phyloP scores from a whole-genome alignment of 2,113 vertebrate genomes.

The Gopherus flavomarginatus region DNA sequence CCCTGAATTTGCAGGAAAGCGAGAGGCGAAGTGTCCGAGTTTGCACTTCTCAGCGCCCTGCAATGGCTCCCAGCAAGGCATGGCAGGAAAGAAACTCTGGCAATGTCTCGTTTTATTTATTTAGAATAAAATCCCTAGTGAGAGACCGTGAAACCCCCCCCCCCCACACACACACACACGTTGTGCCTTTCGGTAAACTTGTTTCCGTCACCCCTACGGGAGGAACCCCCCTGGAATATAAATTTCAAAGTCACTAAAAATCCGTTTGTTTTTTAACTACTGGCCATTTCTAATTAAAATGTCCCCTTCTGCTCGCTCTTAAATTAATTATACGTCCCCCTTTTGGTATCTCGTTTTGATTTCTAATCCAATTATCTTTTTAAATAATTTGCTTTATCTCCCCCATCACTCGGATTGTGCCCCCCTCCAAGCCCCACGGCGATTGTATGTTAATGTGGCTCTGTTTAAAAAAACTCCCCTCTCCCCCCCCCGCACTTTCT shows the following conservation, averaged over 20 bases:
- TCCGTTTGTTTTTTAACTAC: conserved; percentile 9
- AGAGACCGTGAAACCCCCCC: too few relatives aligned
- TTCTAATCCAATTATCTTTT: conserved; percentile 78
- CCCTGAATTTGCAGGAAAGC: background rate
- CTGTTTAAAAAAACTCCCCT: background rate
- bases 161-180: too few relatives aligned
- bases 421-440: conserved; percentile 21
- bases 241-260: background rate
- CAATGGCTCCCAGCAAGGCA: background rate
- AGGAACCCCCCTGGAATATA: background rate
- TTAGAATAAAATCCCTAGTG: background rate
- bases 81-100: background rate
- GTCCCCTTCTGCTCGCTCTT: conserved; percentile 62
- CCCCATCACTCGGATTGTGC: conserved; percentile 40
- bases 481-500: background rate
- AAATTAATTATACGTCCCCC: conserved; percentile 69
- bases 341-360: conserved; percentile 68
- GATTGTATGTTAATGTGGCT: background rate
- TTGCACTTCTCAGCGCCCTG: background rate
- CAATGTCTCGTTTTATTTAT: background rate
- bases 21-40: background rate
- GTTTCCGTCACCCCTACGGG: background rate
- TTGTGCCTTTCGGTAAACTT: background rate
- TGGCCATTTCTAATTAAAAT: conserved; percentile 71
- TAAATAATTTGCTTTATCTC: conserved; percentile 75